phyloP scores from a whole-genome alignment of 1,140 invertebrate species.

The Camponotus floridanus region DNA sequence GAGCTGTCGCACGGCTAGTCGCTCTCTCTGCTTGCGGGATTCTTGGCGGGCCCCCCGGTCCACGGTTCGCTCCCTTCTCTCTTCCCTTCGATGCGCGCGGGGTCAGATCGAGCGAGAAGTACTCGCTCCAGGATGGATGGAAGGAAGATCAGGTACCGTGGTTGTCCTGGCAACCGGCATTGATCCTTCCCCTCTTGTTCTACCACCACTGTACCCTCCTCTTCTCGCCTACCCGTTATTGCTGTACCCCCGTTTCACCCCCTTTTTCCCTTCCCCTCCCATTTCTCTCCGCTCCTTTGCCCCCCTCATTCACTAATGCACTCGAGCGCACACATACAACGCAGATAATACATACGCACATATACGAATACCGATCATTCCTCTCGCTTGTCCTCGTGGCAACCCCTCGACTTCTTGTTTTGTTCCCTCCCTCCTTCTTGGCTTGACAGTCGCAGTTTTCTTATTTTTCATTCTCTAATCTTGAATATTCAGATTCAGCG shows the following conservation, averaged over 20 bases:
- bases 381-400: conserved; percentile 51
- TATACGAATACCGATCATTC: conserved; percentile 53
- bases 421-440: conserved; percentile 30
- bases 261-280: background rate
- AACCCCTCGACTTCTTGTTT: conserved; percentile 66
- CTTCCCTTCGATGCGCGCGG: conserved; percentile 32
- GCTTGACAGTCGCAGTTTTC: background rate
- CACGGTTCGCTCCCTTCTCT: background rate
- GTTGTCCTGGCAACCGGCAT: conserved; percentile 85
- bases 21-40: background rate
- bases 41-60: conserved; percentile 28
- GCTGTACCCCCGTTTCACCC: conserved; percentile 44
- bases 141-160: conserved; percentile 83
- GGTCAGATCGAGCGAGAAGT: conserved; percentile 74
- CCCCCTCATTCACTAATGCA: conserved; percentile 50
- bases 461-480: conserved; percentile 30
- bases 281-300: conserved; percentile 42
- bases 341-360: conserved; percentile 1
- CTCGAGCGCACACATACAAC: conserved; percentile 34
- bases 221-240: conserved; percentile 65
- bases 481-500: conserved; percentile 43
- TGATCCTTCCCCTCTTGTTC: conserved; percentile 83
- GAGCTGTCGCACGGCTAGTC: background rate
- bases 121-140: conserved; percentile 81
- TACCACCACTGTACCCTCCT: conserved; percentile 67